Base-by-base conservation (phyloP, 2,113 vertebrate species). In the Passer montanus region DNA sequence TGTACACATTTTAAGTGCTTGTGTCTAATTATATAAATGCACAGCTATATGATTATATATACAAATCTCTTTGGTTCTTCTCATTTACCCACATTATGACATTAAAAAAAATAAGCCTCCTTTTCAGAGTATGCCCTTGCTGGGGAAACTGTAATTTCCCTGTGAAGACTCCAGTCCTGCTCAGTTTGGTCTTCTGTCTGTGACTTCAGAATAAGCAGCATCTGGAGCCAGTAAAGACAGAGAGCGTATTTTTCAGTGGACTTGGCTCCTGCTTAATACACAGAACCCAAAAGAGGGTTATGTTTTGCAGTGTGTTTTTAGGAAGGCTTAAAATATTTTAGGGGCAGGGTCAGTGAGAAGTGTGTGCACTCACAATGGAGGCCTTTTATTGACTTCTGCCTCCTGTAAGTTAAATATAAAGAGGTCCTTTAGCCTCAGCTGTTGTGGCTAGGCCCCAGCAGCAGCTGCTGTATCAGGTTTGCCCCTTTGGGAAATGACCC, bases 11-110 rank as follows among this genome's bases (percentile, higher is more conserved):
- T 82, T 77, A 95, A 98, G 86, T 94, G 89, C 91, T 97, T 96
- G 56, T 97, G 83, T 93, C 90, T 98, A 98, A 98, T 98, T 98
- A 96, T 88, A 96, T 98, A 97, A 97, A 97, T 96, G 97, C 69
- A 93, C 53, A 93, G 83, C 96, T 97, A 87, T 41, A 94, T 91
- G 97, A 95, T 94, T 98, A 97, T 97, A 97, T 97, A 97, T 97
- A 97, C 92, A 96, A 93, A 95, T 91, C 28, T 74, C 63, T 82
- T 87, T 95, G 62, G 39, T 94, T 90, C 77, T 90, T 93, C 76
- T 95, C 84, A 89, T 96, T 96, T 97, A 89, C 53, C 41, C 89
- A 26, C 28, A 78, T 96, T 96, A 94, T 30, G 59, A 79, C 41
- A 82, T 87, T 39, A 85, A 97, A 75, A 81, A 91, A 89, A 89